Evolutionary conservation across 2,797 vertebrate species (phyloP), one percentile per base, ranked within the genome.

Genomic region (Allobates femoralis): DNA sequence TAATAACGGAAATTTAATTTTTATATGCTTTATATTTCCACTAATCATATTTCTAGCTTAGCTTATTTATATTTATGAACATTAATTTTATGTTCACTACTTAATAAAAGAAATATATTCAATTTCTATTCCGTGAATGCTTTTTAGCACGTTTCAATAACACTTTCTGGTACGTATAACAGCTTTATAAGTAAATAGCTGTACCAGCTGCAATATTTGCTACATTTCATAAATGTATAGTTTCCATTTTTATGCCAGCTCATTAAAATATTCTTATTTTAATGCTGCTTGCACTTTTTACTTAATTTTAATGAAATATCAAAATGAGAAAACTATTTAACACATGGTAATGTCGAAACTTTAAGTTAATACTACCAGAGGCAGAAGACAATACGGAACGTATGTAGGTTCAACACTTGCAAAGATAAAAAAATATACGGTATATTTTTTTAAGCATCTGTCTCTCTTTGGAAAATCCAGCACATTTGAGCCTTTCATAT

Each of bases 1-100:
- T 71, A 73, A 83, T 83, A 83, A 74, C 81, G 81, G 81, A 83
- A 83, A 83, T 83, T 55, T 73, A 73, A 83, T 73, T 83, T 82
- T 83, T 83, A 83, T 83, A 46, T 55, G 66, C 81, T 66, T 83
- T 83, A 58, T 83, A 83, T 83, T 73, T 74, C 62, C 62, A 58
- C 51, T 58, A 83, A 74, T 74, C 81, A 83, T 83, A 56, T 83
- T 56, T 71, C 81, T 41, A 46, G 81, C 69, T 73, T 74, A 74
- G 69, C 81, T 56, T 83, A 83, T 71, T 74, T 60, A 58, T 58
- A 83, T 83, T 83, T 83, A 83, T 83, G 51, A 60, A 83, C 69
- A 83, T 83, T 83, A 73, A 26, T 56, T 83, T 83, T 74, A 58
- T 74, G 71, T 74, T 71, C 53, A 41, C 67, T 55, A 73, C 67